Base-by-base conservation (phyloP, 2,797 vertebrate genomes). In the Oophaga sylvatica region DNA sequence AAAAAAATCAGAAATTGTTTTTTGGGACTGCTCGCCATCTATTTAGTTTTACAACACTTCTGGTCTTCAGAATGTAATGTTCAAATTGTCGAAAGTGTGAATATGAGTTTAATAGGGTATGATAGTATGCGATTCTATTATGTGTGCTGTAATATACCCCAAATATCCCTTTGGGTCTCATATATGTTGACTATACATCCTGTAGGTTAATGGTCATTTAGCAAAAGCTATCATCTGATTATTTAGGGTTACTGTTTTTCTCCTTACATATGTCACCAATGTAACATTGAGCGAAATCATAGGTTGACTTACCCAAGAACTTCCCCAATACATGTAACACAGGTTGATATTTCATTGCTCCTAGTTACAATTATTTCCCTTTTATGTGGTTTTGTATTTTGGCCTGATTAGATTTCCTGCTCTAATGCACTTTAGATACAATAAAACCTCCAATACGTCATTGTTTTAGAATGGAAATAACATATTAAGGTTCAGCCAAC, bases 391-490 rank as follows among this genome's bases (percentile, higher is more conserved):
- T 77, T 41, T 76, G 26, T 59, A 67, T 85, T 60, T 19, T 29
- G 65, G 4, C 41, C 11, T 8, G 12, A 65, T 65, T 48, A n/a
- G 20, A 31, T 79, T 79, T 60, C 57, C 57, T 62, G 60, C n/a
- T 67, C 16, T 81, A 75, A 81, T 81, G 41, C 19, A 19, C 57
- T 76, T 65, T 57, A 77, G 26, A 78, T 68, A 62, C 67, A 87
- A 73, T 41, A 70, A 84, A 45, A 60, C 12, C 48, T 70, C 31
- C 19, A 35, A 65, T 45, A 53, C 12, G 68, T 67, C 31, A 85
- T 57, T 76, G 53, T 77, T 77, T 53, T 65, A 76, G 22, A 77
- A n/a, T 57, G 41, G 63, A 76, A 73, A 45, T 73, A 73, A 62
- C 45, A 48, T 76, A 76, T 77, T 77, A 77, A 41, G 41, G n/a